phyloP scores from a whole-genome alignment of 1,140 invertebrate genomes.

The Ganaspis sp. region DNA sequence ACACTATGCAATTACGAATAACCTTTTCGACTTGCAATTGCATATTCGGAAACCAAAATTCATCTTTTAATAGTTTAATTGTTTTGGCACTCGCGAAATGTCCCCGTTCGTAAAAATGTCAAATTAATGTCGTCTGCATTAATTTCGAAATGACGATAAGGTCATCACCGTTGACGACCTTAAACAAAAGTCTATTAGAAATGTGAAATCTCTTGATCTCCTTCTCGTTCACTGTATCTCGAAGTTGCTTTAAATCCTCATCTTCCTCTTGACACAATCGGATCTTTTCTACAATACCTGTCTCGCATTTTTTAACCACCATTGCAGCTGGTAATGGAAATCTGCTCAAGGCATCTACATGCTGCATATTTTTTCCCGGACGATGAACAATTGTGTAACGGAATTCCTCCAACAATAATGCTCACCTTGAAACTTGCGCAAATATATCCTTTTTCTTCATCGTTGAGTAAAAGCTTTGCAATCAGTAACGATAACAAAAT shows the following conservation, averaged over 20 bases:
- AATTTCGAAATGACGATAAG: conserved; percentile 28
- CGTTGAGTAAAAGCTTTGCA: not conserved
- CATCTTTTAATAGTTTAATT: not conserved
- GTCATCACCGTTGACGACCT: no score
- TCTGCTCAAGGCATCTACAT: not conserved
- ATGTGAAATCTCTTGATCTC: no score
- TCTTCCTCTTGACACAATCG: no score
- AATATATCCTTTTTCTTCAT: not conserved
- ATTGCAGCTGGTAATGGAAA: no score
- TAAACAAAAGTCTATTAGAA: no score
- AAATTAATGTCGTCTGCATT: not conserved
- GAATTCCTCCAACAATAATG: not conserved
- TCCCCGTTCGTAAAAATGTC: not conserved
- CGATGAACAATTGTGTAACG: not conserved
- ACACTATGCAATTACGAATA: no score
- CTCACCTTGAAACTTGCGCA: not conserved
- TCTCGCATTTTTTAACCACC: no score
- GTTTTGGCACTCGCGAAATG: conserved; percentile 33
- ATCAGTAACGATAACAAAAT: not conserved
- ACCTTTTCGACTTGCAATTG: not conserved
- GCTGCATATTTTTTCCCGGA: not conserved
- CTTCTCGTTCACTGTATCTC: no score
- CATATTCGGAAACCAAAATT: conserved; percentile 11
- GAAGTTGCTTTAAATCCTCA: no score
- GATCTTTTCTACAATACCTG: no score